Base-by-base conservation (phyloP, 2,113 vertebrate genomes). In the Synchiropus splendidus region DNA sequence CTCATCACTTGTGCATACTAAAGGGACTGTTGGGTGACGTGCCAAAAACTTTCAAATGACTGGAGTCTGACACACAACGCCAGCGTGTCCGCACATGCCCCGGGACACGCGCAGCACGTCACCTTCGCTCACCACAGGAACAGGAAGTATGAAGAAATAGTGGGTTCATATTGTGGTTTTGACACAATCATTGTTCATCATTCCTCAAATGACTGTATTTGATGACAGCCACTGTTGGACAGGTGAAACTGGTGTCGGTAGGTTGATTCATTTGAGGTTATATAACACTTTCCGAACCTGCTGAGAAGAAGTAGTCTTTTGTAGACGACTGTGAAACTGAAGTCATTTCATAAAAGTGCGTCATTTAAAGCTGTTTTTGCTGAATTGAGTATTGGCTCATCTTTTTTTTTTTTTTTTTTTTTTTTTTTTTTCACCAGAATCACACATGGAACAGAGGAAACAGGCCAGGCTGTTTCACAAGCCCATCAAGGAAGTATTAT, bases 11-110 rank as follows among this genome's bases (percentile, higher is more conserved):
- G 21, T 27, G 36, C 17, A 42, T 33, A 33, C 3, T 1, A 33
- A 4, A 30, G 27, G 10, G 16, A 31, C 12, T 1, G 1, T 2
- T 2, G 8, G 12, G 10, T 5, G 0, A 6, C 1, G 5, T 42
- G 52, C 36, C 46, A 61, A 41, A 51, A 40, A 10, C 0, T 1
- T 33, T 54, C 1, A 37, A n/a, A 12, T 1, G 36, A 37, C 6
- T 4, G 1, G n/a, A n/a, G n/a, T n/a, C n/a, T n/a, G n/a, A n/a
- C n/a, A 18, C 8, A 5, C 12, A 58, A 45, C 2, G 6, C n/a
- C 8, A 32, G 37, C 75, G 64, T 21, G 70, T 40, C 49, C 35
- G n/a, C 18, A 57, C 75, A 55, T 1, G 16, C 15, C 54, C 50
- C 37, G 11, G 4, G 1, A 8, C 2, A 8, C 4, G 14, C 17